Evolutionary conservation across 2,797 vertebrate species (phyloP).

Genomic region (Pipistrellus pipistrellus): DNA sequence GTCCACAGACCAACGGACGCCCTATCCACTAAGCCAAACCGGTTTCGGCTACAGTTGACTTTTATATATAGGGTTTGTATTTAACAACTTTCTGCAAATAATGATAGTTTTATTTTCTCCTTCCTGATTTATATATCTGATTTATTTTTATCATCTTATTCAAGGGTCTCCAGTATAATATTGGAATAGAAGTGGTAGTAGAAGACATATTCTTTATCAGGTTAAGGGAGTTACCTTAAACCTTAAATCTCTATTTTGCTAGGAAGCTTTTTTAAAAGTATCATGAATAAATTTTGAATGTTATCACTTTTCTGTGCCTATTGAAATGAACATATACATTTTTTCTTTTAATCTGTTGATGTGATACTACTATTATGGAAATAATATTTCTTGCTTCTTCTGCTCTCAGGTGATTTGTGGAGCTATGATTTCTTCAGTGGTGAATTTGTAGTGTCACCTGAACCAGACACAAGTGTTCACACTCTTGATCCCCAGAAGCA

Average conservation of each 20-base stretch:
- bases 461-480: slow-evolving; percentile 97
- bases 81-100: slow-evolving; percentile 10
- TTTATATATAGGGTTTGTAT: slow-evolving; percentile 41
- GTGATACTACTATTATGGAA: slow-evolving; percentile 21
- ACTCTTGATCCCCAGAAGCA: slow-evolving; percentile 95
- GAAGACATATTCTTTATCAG: not conserved
- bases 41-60: not conserved
- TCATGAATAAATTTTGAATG: slow-evolving; percentile 41
- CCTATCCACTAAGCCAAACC: too few species aligned
- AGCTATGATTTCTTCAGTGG: slow-evolving; percentile 99
- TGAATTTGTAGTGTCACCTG: slow-evolving; percentile 98
- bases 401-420: slow-evolving; percentile 94
- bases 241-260: slow-evolving; percentile 25
- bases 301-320: slow-evolving; percentile 19
- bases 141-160: slow-evolving; percentile 52
- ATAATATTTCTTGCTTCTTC: slow-evolving; percentile 18
- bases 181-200: slow-evolving; percentile 9
- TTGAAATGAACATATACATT: not conserved
- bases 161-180: not conserved
- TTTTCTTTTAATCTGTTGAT: slow-evolving; percentile 51
- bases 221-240: slow-evolving; percentile 25
- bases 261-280: not conserved
- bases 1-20: too few species aligned
- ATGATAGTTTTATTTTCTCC: not conserved
- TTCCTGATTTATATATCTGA: slow-evolving; percentile 1